Evolutionary conservation across 2,888 invertebrate genomes (phyloP), one percentile per base, ranked within the genome.

Genomic region (Ophion ellenae): DNA sequence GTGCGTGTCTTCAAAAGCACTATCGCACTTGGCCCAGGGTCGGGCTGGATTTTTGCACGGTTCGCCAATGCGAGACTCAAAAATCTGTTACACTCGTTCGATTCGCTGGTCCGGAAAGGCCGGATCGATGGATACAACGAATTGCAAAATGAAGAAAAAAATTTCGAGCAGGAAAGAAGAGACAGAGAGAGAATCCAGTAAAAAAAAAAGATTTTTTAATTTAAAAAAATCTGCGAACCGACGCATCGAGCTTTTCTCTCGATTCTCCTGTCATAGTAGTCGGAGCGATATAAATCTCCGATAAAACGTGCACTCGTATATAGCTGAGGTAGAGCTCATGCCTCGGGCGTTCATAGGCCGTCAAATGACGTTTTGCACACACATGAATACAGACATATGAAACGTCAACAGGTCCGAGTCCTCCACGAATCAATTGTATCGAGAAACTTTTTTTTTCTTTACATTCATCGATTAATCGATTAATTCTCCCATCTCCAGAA

Each of bases 41-140:
- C 20, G 28, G 47, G n/a, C 2, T n/a, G 36, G 24, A 74, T 63
- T 59, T 74, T 73, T 74, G 74, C 74, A 74, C 64, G 47, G 64
- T n/a, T 40, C 36, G 75, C n/a, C 17, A 20, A 64, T 64, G 32
- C 74, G 75, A 28, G 17, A 5, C 10, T 28, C 47, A 57, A 53
- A 47, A 80, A 77, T 59, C 47, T 69, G 59, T 63, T 77, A 59
- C 7, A 78, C 67, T 74, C 74, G 81, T 75, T 63, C 81, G 83
- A 83, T 57, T 83, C 86, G 86, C 28, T 78, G 81, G 74, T 78
- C 78, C 81, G 86, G 78, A 86, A 86, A 78, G 45, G 70, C 74
- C 76, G 69, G 74, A 81, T 81, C 81, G 81, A 75, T 57, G 70
- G 47, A 83, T 61, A 86, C 63, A 83, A 80, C 76, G 53, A 32